Base-by-base conservation (phyloP, 2,888 invertebrate species). In the Pammene aurita region DNA sequence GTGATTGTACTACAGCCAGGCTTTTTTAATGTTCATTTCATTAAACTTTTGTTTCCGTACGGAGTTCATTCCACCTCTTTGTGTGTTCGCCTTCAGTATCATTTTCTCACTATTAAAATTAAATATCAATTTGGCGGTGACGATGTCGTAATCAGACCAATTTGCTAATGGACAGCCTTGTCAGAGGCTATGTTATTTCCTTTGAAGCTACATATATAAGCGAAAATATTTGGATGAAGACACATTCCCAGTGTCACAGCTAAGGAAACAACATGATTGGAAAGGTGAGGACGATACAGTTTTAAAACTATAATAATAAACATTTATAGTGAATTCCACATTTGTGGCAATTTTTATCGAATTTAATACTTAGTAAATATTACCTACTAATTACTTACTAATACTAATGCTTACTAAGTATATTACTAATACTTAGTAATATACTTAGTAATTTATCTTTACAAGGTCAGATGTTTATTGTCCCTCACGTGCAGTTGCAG, bases 201-300 rank as follows among this genome's bases (percentile, higher is more conserved):
- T 78, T 80, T 77, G 78, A 81, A 62, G 56, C 79, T 78, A 77
- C 81, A 78, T 88, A 88, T 86, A 88, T 82, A 86, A 87, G 83
- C 80, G 77, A 79, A 78, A 73, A 78, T 72, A 78, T 81, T 80
- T 78, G 73, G 70, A 77, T 72, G 58, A 71, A 75, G 74, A 76
- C 80, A 78, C 87, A 88, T 84, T 86, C 82, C 74, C 79, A 80
- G 73, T 65, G 62, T 65, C 66, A 70, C 44, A 61, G 41, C 41
- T 62, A 70, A 63, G 71, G 73, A 67, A 71, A 70, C 55, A 66
- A 70, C 71, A 71, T 73, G 70, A 72, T 75, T 71, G 66, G 73
- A 66, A 70, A 57, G 61, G 66, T 70, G 46, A 69, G 58, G 13
- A 50, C 5, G 16, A 44, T 18, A 58, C 13, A 54, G 5, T 7